Evolutionary conservation across 2,888 invertebrate genomes (phyloP).

Genomic region (Marronus borbonicus): DNA sequence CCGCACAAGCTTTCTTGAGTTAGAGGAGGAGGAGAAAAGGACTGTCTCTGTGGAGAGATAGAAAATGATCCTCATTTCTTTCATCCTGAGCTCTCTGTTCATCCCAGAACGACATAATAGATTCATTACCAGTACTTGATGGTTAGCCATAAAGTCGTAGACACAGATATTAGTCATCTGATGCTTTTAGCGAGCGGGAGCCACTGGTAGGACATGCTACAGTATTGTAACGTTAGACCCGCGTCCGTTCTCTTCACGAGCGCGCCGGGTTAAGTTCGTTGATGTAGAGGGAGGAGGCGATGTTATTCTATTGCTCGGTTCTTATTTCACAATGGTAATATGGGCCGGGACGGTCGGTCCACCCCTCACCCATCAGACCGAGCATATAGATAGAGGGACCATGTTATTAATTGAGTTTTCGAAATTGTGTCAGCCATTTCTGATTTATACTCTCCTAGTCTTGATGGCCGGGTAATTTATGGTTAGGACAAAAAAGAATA

Average conservation of each 20-base stretch:
- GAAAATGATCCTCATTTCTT: conserved; percentile 55
- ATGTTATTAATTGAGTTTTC: conserved; percentile 61
- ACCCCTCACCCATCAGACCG: conserved; percentile 57
- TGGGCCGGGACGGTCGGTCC: conserved; percentile 62
- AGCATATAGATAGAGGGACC: conserved; percentile 52
- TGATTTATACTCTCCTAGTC: conserved; percentile 60
- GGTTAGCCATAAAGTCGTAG: conserved; percentile 64
- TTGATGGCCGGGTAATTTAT: conserved; percentile 61
- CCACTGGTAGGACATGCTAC: conserved; percentile 52
- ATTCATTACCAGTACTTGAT: conserved; percentile 68
- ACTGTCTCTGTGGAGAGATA: conserved; percentile 8
- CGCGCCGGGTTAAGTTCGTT: conserved; percentile 42
- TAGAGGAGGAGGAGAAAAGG: conserved; percentile 1
- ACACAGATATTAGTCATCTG: conserved; percentile 68
- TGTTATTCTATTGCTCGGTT: conserved; percentile 46
- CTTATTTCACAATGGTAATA: conserved; percentile 61
- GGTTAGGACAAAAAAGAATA: conserved; percentile 57
- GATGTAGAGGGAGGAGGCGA: conserved; percentile 53
- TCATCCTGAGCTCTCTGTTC: conserved; percentile 46
- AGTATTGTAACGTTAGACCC: conserved; percentile 40
- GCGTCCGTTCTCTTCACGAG: conserved; percentile 53
- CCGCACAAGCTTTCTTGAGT: too few species aligned
- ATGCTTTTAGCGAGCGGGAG: conserved; percentile 62
- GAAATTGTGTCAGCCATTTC: conserved; percentile 62
- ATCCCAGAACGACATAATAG: conserved; percentile 64